Base-by-base conservation (phyloP, 1,140 invertebrate genomes). In the Phymorhynchus buccinoides region DNA sequence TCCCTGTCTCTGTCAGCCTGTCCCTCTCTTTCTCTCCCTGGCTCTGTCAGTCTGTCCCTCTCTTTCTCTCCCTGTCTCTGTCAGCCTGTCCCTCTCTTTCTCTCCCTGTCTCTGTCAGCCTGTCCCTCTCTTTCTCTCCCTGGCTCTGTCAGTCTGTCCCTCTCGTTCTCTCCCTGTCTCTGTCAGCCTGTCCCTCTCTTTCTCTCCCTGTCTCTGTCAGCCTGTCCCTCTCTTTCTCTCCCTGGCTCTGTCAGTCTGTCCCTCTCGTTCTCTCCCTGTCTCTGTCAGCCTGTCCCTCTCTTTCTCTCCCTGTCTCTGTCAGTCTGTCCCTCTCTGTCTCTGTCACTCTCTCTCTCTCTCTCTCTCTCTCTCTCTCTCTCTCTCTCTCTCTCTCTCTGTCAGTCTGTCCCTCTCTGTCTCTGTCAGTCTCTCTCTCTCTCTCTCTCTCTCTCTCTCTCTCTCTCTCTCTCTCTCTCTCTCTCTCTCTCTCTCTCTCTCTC, bases 341-440 rank as follows among this genome's bases (percentile, higher is more conserved):
- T 71, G 7, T 71, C 68, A 9, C 30, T 71, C 68, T 71, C 68
- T 71, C 68, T 35, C 68, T 32, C 0, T 9, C 68, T 18, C 30
- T 32, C 35, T 71, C 27, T 71, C 30, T 35, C 68, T 35, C 68
- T 35, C 68, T 35, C 30, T 35, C 30, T 35, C 68, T 71, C 30
- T 71, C 68, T 71, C 68, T 71, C 30, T 71, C 68, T 71, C 18
- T 71, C 68, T 71, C 18, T 35, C 30, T 71, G 16, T 71, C 68
- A 35, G 30, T 71, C 68, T 71, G 30, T 35, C 18, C 18, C 6
- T 35, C 68, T 71, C 68, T 71, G 7, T 35, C 27, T 35, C 16
- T 71, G 30, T 71, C 68, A 35, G 30, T 71, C 30, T 71, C 68
- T 71, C 68, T 71, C 68, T 71, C 68, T 71, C 68, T 71, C 30